Evolutionary conservation across 2,888 invertebrate genomes (phyloP).

Genomic region (Liopterus haemorrhoidalis): DNA sequence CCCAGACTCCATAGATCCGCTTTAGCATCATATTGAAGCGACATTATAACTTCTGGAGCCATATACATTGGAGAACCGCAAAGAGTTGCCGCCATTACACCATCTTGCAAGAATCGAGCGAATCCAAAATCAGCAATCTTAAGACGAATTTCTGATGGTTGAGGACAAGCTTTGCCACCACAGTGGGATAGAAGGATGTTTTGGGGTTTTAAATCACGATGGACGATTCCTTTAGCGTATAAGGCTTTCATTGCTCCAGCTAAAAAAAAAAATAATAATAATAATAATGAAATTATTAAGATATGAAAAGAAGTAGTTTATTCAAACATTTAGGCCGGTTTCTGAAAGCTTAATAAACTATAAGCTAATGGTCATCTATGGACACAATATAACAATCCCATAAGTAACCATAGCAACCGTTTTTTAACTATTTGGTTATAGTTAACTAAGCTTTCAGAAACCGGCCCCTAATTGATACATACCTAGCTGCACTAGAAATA

Average conservation of each 20-base stretch:
- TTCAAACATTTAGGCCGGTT: slow-evolving; percentile 2
- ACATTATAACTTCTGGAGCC: slow-evolving; percentile 99
- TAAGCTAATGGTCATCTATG: no score
- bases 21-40: slow-evolving; percentile 95
- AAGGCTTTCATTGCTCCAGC: slow-evolving; percentile 97
- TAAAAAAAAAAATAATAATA: slow-evolving; percentile 40
- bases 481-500: slow-evolving; percentile 92
- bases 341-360: no score
- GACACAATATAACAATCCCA: background rate
- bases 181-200: slow-evolving; percentile 92
- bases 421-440: no score
- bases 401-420: no score
- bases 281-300: slow-evolving; percentile 11
- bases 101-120: slow-evolving; percentile 95
- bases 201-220: slow-evolving; percentile 98
- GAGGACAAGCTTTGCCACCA: slow-evolving; percentile 59
- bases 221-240: slow-evolving; percentile 95
- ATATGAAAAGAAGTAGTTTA: slow-evolving; percentile 2
- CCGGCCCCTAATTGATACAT: no score
- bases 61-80: slow-evolving; percentile 99
- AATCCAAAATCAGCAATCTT: slow-evolving; percentile 99
- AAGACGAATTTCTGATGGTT: slow-evolving; percentile 77
- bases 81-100: slow-evolving; percentile 98
- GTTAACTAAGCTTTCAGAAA: no score
- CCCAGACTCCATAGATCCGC: slow-evolving; percentile 98